A percentile compares a stretch with the other conserved stretches of the same genome.
Evolutionary conservation across 2,113 vertebrate genomes (phyloP).

Genomic region (Istiophorus platypterus): DNA sequence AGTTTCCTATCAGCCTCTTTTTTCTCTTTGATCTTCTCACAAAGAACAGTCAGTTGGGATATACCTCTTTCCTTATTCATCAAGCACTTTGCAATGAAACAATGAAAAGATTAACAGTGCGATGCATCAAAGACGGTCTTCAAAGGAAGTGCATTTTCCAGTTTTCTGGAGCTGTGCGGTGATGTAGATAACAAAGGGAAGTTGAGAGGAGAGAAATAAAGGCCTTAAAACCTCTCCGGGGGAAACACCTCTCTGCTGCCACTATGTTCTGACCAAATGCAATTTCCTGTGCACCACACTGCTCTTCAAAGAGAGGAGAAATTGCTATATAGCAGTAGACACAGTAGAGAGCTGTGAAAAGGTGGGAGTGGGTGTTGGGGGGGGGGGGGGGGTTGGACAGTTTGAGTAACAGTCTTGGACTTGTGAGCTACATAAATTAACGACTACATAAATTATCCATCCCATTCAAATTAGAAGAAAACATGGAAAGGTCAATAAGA

Average conservation of each 20-base stretch:
- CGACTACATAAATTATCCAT: constrained; percentile 54
- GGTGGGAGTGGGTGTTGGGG: neutral
- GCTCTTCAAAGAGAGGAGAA: constrained; percentile 64
- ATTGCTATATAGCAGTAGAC: constrained; percentile 57
- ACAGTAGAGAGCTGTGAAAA: constrained; percentile 10
- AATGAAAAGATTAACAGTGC: constrained; percentile 70
- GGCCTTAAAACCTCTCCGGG: constrained; percentile 67
- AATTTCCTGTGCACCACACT: constrained; percentile 55
- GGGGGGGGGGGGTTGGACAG: neutral
- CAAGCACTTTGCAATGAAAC: constrained; percentile 67
- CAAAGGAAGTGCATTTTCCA: constrained; percentile 70
- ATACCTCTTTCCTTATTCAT: constrained; percentile 66
- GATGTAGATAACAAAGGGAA: constrained; percentile 73
- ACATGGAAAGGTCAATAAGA: constrained; percentile 61
- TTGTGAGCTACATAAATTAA: constrained; percentile 54
- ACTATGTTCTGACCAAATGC: constrained; percentile 50
- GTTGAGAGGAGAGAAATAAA: constrained; percentile 62
- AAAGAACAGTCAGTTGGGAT: constrained; percentile 64
- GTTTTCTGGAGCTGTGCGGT: constrained; percentile 51
- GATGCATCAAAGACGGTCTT: constrained; percentile 74
- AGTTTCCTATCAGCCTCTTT: constrained; percentile 42
- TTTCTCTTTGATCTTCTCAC: constrained; percentile 62
- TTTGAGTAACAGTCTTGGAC: constrained; percentile 34
- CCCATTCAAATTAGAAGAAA: constrained; percentile 49
- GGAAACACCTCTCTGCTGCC: constrained; percentile 68